These are phyloP conservation scores for Pelecanus crispus DNA, from an alignment of 2,113 vertebrate species.

Conservation along the genomic window DNA sequence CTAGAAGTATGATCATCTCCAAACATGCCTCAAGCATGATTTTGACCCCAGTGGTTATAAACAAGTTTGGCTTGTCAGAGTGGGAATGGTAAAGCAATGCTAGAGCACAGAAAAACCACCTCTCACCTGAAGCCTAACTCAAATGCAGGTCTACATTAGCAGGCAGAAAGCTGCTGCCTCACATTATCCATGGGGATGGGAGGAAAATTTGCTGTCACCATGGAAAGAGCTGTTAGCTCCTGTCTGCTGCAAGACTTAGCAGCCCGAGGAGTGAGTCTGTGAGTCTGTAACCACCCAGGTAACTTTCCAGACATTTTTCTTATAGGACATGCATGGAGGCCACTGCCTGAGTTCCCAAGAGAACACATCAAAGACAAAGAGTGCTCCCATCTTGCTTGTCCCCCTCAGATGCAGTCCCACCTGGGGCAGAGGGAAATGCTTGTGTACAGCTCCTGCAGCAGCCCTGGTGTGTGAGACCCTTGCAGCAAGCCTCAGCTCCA, in stretches of 20 bases:
- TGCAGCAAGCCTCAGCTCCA: neutral
- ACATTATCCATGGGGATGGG: neutral
- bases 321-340: rapidly evolving
- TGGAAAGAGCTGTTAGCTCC: neutral
- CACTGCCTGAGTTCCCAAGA: neutral
- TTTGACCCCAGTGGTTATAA: neutral
- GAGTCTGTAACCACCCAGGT: neutral
- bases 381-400: neutral
- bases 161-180: neutral
- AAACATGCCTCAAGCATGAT: neutral
- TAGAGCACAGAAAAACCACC: neutral
- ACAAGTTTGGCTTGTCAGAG: neutral
- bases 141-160: neutral
- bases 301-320: neutral
- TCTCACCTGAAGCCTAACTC: neutral
- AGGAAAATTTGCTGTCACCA: neutral
- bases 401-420: neutral
- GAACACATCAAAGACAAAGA: neutral
- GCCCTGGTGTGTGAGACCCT: neutral
- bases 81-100: neutral
- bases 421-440: neutral
- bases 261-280: neutral
- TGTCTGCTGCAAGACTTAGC: neutral
- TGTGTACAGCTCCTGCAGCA: neutral
- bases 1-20: neutral